phyloP scores from a whole-genome alignment of 2,113 vertebrate species.

The Ictidomys tridecemlineatus region DNA sequence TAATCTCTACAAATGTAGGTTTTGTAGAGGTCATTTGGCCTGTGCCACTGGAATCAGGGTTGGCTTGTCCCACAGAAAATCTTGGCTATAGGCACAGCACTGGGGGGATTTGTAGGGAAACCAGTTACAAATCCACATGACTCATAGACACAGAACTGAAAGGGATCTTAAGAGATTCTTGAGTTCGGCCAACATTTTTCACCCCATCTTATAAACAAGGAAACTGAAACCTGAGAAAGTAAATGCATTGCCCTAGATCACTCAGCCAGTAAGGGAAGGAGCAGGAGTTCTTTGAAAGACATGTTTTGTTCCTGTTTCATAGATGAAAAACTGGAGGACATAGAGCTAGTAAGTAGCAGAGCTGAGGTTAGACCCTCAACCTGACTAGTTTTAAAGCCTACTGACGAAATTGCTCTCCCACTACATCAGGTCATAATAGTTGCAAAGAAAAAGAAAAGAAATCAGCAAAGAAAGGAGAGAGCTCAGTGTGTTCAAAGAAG shows the following conservation, averaged over 20 bases:
- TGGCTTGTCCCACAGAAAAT: not conserved
- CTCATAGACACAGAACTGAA: slow-evolving; percentile 5
- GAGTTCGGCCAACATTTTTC: slow-evolving; percentile 5
- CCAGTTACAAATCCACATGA: slow-evolving; percentile 28
- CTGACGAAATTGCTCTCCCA: not conserved
- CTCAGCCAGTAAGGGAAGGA: slow-evolving; percentile 6
- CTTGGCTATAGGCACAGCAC: not conserved
- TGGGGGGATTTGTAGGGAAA: slow-evolving; percentile 29
- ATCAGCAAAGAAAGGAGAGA: no score
- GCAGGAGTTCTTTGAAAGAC: not conserved
- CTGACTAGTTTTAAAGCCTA: not conserved
- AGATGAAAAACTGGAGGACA: not conserved
- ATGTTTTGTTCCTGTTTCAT: slow-evolving; percentile 1
- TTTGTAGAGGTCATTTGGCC: slow-evolving; percentile 68
- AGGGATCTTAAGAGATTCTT: slow-evolving; percentile 34
- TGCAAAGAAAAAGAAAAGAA: not conserved
- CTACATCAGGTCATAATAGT: not conserved
- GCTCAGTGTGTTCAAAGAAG: not conserved
- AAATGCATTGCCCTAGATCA: not conserved
- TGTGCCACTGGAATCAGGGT: not conserved
- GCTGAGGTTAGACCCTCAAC: not conserved
- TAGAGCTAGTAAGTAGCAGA: not conserved
- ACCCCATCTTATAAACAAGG: not conserved
- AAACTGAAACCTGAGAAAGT: slow-evolving; percentile 35
- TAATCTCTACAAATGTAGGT: slow-evolving; percentile 38